phyloP scores from a whole-genome alignment of 2,113 vertebrate species.

The Canis aureus region DNA sequence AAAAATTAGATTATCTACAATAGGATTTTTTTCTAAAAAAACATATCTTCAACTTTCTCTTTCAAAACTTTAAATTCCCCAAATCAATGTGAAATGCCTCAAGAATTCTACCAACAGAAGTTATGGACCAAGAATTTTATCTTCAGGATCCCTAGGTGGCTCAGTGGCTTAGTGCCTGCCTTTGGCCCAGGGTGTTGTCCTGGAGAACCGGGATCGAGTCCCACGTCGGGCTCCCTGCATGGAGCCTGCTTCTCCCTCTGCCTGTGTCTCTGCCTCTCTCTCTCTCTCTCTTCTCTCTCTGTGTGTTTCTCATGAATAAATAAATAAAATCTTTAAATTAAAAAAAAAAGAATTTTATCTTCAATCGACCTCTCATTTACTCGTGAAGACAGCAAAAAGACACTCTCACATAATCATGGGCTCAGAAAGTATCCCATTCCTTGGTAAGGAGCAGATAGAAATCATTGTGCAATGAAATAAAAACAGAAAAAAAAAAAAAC shows the following conservation, averaged over 20 bases:
- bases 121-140: constrained; percentile 17
- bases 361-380: neutral
- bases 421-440: constrained; percentile 13
- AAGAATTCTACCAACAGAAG: constrained; percentile 42
- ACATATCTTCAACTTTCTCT: neutral
- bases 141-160: neutral
- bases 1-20: neutral
- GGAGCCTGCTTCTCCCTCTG: no score
- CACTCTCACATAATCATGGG: neutral
- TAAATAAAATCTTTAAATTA: no score
- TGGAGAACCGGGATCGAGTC: no score
- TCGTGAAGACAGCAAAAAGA: neutral
- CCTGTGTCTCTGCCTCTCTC: no score
- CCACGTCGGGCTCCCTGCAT: no score
- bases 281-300: no score
- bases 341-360: constrained; percentile 15
- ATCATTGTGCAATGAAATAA: neutral
- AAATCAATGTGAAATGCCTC: neutral
- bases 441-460: neutral
- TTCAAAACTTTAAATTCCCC: constrained; percentile 45
- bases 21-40: neutral
- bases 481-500: neutral
- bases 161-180: no score
- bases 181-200: no score
- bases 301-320: no score